Conservation (phyloP, 2,113 vertebrate genomes). For the Albula goreensis region DNA sequence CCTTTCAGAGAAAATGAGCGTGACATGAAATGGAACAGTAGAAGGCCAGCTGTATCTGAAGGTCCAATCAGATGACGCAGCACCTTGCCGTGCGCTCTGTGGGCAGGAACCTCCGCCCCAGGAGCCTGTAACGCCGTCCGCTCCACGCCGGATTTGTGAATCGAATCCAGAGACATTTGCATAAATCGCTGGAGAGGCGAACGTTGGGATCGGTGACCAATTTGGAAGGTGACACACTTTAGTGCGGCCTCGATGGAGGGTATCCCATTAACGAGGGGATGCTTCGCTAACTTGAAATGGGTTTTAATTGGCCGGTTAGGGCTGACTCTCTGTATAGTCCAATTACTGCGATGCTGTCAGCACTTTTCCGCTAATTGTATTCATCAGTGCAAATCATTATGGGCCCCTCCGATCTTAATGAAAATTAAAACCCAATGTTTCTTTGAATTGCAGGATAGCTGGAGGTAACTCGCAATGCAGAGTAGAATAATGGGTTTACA, state of each 20-base stretch:
- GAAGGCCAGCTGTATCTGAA: not conserved
- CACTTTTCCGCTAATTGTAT: constrained; percentile 63
- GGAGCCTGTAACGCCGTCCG: not conserved
- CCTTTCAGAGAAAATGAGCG: not conserved
- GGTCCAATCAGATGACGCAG: not conserved
- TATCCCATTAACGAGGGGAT: constrained; percentile 40
- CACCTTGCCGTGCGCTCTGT: not conserved
- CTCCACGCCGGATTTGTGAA: not conserved
- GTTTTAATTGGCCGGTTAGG: constrained; percentile 59
- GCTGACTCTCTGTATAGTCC: constrained; percentile 46
- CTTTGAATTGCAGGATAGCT: constrained; percentile 26
- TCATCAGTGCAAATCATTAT: constrained; percentile 69
- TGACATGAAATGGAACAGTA: not conserved
- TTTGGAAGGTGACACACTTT: constrained; percentile 18
- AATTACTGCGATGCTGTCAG: constrained; percentile 53
- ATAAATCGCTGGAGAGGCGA: not conserved
- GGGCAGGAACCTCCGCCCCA: not conserved
- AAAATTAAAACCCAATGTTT: constrained; percentile 62
- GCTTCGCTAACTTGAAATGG: constrained; percentile 53
- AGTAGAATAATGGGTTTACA: constrained; percentile 36
- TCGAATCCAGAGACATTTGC: not conserved
- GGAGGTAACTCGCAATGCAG: constrained; percentile 26
- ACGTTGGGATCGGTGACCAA: not conserved
- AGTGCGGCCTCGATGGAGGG: constrained; percentile 23
- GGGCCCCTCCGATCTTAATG: constrained; percentile 55